phyloP scores from a whole-genome alignment of 2,113 vertebrate genomes.

The Mastomys coucha region DNA sequence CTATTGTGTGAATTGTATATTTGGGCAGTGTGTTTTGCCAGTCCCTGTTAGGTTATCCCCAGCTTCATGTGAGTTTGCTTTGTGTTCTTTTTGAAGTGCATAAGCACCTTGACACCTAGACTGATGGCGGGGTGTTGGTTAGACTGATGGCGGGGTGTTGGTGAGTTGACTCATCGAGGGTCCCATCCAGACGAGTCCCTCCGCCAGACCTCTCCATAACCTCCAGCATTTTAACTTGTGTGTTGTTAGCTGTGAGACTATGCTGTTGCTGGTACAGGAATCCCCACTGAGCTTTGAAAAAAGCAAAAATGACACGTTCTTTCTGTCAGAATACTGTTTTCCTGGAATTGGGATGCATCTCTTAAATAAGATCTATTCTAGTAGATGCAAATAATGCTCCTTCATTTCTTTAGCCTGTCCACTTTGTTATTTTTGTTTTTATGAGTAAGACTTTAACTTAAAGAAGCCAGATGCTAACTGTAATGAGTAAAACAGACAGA shows the following conservation, averaged over 20 bases:
- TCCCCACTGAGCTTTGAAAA: background rate
- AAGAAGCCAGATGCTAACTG: background rate
- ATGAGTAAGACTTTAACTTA: constrained; percentile 41
- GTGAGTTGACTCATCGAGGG: background rate
- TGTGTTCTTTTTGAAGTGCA: background rate
- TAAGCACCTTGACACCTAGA: background rate
- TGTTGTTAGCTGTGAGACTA: background rate
- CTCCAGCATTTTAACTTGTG: background rate
- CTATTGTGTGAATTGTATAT: background rate
- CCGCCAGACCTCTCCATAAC: background rate
- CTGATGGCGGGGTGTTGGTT: background rate
- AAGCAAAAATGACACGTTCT: background rate
- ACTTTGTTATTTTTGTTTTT: constrained; percentile 17
- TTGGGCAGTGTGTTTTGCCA: background rate
- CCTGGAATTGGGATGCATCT: background rate
- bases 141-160: background rate
- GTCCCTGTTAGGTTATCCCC: background rate
- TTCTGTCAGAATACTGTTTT: constrained; percentile 31
- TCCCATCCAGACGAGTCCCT: background rate
- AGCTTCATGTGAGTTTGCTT: background rate
- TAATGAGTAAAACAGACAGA: background rate
- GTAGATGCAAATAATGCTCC: background rate
- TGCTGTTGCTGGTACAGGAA: background rate
- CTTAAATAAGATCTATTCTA: background rate
- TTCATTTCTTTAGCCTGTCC: background rate